phyloP scores from a whole-genome alignment of 1,140 invertebrate species.

The Drosophila miranda region DNA sequence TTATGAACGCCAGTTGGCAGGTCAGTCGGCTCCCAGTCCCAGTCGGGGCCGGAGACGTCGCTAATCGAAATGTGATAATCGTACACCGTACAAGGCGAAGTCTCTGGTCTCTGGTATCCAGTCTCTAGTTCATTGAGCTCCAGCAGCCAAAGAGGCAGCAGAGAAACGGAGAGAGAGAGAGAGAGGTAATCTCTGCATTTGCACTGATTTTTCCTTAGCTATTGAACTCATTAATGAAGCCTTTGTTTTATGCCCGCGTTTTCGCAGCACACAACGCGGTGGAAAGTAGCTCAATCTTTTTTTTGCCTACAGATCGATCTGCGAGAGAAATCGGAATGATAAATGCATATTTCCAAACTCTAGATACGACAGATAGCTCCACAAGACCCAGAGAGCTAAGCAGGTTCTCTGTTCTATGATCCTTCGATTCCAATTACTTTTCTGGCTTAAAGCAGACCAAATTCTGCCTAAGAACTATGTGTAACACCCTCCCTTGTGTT shows the following conservation, averaged over 20 bases:
- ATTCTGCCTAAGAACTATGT: too few species aligned
- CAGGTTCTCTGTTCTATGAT: too few species aligned
- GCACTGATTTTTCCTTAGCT: constrained; percentile 60
- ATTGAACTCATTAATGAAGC: constrained; percentile 74
- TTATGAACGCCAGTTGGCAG: constrained; percentile 69
- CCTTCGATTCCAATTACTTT: too few species aligned
- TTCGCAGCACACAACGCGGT: constrained; percentile 24
- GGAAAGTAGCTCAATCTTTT: constrained; percentile 48
- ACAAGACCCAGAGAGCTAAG: too few species aligned
- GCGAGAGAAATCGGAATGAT: constrained; percentile 8
- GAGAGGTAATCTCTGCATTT: constrained; percentile 36
- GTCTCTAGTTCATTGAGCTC: constrained; percentile 50
- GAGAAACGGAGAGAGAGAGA: constrained; percentile 1
- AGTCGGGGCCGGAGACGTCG: constrained; percentile 27
- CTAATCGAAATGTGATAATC: constrained; percentile 77
- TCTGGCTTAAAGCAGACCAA: too few species aligned
- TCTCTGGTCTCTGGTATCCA: constrained; percentile 2
- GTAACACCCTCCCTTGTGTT: not conserved
- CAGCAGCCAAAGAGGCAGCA: not conserved
- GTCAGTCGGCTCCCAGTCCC: constrained; percentile 26
- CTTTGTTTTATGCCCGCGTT: constrained; percentile 34
- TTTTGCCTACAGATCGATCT: not conserved
- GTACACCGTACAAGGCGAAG: constrained; percentile 49
- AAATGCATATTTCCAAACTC: too few species aligned
- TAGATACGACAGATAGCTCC: too few species aligned